These are phyloP conservation scores for Picus viridis DNA, from an alignment of 2,797 vertebrate genomes.

Conservation along the genomic window DNA sequence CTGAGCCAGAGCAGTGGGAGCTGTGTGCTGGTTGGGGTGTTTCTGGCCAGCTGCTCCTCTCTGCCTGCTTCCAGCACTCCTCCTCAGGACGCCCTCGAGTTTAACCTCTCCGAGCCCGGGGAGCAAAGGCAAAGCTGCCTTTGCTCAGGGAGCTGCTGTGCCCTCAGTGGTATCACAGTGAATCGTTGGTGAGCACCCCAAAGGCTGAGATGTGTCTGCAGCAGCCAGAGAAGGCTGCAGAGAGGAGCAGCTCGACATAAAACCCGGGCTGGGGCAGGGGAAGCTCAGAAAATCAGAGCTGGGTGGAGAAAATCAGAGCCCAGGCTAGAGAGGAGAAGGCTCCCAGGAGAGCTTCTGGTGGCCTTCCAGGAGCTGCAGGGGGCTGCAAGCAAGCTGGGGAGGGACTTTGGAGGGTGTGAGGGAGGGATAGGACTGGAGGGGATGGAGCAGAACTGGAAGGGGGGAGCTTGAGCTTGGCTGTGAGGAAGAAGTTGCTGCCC, in stretches of 20 bases:
- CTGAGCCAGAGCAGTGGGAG: background rate
- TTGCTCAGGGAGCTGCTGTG: background rate
- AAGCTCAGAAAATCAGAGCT: constrained; percentile 26
- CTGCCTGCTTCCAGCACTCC: background rate
- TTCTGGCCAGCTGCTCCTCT: background rate
- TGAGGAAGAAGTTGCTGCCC: too few species aligned
- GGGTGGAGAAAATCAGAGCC: background rate
- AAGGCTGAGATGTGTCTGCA: constrained; percentile 10
- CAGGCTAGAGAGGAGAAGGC: too few species aligned
- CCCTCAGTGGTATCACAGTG: background rate
- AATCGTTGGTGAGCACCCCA: background rate
- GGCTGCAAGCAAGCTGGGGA: too few species aligned
- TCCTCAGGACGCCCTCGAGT: accelerated
- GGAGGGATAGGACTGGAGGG: too few species aligned
- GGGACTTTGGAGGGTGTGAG: too few species aligned
- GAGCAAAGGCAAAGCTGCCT: background rate
- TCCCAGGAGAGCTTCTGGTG: too few species aligned
- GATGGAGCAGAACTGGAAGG: too few species aligned
- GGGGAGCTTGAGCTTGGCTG: too few species aligned
- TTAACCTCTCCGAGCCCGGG: background rate
- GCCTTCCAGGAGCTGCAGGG: too few species aligned
- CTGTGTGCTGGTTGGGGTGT: accelerated
- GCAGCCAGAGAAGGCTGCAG: background rate
- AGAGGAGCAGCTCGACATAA: background rate
- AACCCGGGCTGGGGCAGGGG: accelerated